Evolutionary conservation across 1,140 invertebrate genomes (phyloP), one percentile per base, ranked within the genome.

Genomic region (Bilobella aurantiaca): DNA sequence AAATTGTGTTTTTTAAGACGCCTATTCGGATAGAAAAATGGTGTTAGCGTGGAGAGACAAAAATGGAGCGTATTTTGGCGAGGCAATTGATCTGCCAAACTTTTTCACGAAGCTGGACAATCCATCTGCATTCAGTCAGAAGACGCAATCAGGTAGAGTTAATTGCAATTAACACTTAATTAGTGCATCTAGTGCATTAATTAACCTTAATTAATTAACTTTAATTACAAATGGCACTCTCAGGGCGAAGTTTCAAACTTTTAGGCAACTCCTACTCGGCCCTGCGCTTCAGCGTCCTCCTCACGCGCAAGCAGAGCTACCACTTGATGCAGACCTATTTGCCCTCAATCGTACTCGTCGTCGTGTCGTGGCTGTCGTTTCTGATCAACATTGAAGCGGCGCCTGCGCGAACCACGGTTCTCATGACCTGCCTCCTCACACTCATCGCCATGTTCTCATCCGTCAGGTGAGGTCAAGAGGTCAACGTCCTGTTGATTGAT

Each of bases 291-390:
- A 58, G 58, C 3, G 28, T 84, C 53, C 82, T 78, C 62, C 75
- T 84, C 64, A 82, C 82, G 18, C 72, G 83, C 23, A 82, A 83
- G 73, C 75, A 84, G 1, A 76, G 82, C 29, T 81, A 82, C 62
- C 83, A 84, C 67, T 75, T 84, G 1, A 73, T 84, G 29, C 83
- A 85, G 73, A 84, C 82, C 64, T 85, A 84, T 70, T 74, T 85
- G 12, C 84, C 84, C 0, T 83, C 81, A 8, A 81, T 82, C 1
- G 73, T 85, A 32, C 84, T 85, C 69, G 82, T 85, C 30, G 81
- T 84, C 68, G 84, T 85, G 69, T 84, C 82, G 0, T 85, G 84
- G 83, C 81, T 84, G 57, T 83, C 82, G 56, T 85, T 85, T 74
- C 81, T 83, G 31, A 82, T 85, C 3, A 84, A 84, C 58, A 82